These are phyloP conservation scores for Dendrocopos noguchii DNA, from an alignment of 2,113 vertebrate species.

Conservation along the genomic window DNA sequence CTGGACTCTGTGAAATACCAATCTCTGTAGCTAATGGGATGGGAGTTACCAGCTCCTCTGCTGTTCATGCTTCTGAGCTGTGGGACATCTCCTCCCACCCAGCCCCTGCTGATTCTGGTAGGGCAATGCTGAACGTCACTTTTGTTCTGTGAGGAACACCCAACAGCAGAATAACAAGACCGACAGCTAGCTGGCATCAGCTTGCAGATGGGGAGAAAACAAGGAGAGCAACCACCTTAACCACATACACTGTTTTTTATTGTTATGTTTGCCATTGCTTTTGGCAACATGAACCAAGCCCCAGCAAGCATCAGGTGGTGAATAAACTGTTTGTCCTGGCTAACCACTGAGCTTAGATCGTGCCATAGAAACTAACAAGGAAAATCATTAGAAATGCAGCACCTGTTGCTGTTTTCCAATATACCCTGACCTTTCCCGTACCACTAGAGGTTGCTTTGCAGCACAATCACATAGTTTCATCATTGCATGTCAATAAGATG, in stretches of 20 bases:
- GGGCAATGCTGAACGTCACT: neutral
- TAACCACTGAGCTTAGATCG: neutral
- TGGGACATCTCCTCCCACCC: neutral
- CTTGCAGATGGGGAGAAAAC: neutral
- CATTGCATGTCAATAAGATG: neutral
- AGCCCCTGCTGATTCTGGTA: neutral
- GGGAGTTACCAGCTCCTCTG: neutral
- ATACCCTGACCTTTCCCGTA: neutral
- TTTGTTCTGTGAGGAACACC: neutral
- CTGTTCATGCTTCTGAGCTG: neutral
- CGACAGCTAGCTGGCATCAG: neutral
- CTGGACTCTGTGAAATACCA: neutral
- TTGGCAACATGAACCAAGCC: neutral
- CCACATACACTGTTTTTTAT: neutral
- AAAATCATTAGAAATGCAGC: neutral
- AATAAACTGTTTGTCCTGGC: neutral
- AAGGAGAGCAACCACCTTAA: neutral
- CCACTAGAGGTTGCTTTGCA: neutral
- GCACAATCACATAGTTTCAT: neutral
- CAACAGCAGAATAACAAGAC: neutral
- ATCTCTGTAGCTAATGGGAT: neutral
- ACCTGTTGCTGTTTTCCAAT: conserved; percentile 5
- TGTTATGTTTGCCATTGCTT: neutral
- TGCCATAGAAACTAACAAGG: neutral
- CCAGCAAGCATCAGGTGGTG: neutral